Conservation (phyloP, 2,888 invertebrate genomes). For the Cephalotes varians region DNA sequence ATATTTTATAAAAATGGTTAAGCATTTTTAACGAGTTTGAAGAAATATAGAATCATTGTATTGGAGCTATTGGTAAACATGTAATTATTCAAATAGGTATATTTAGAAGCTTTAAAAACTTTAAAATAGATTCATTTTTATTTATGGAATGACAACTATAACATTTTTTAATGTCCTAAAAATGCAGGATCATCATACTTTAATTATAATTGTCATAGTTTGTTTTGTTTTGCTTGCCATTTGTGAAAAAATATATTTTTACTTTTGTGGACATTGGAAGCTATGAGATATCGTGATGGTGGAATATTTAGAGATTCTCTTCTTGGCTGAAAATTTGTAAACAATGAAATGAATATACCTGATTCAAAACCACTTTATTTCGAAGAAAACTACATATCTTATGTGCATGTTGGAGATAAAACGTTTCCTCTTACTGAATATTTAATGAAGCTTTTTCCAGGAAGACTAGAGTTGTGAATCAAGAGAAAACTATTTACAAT, state of each 20-base stretch:
- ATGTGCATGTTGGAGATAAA: neutral
- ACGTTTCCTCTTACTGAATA: neutral
- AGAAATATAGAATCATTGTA: constrained; percentile 7
- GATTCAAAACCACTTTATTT: too few species aligned
- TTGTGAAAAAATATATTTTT: too few species aligned
- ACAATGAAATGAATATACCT: too few species aligned
- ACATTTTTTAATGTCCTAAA: neutral
- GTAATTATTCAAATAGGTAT: neutral
- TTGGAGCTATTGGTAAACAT: neutral
- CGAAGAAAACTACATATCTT: too few species aligned
- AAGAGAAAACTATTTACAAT: neutral
- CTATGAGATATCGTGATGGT: too few species aligned
- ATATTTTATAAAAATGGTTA: neutral
- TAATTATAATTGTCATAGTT: neutral
- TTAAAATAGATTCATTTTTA: too few species aligned
- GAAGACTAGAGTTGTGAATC: neutral
- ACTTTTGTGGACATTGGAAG: too few species aligned
- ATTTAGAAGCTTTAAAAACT: too few species aligned
- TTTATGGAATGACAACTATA: too few species aligned
- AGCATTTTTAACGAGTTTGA: neutral
- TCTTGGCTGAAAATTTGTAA: too few species aligned
- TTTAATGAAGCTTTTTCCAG: neutral
- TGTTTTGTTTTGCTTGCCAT: too few species aligned
- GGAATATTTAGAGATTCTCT: too few species aligned
- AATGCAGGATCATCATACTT: neutral